These are phyloP conservation scores for Buceros bicornis DNA, from an alignment of 2,797 vertebrate genomes.

Conservation along the genomic window DNA sequence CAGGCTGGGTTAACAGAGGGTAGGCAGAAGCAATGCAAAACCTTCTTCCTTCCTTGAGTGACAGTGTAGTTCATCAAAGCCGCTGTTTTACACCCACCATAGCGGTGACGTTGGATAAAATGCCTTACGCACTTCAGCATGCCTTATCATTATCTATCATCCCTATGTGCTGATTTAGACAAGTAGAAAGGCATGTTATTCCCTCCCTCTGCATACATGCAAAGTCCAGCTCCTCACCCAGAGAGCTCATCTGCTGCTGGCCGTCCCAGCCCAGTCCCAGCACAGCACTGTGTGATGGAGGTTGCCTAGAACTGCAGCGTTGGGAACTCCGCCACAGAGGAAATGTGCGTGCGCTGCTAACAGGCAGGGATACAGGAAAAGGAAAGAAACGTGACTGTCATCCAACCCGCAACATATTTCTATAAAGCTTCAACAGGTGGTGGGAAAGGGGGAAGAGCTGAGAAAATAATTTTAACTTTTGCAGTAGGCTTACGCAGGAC, in stretches of 20 bases:
- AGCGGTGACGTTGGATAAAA: not conserved
- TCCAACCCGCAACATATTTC: not conserved
- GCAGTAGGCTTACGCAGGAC: not conserved
- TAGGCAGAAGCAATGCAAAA: not conserved
- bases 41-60: not conserved
- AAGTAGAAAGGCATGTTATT: not conserved
- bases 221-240: not conserved
- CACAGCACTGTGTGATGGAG: accelerated
- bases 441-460: not conserved
- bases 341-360: not conserved
- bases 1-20: not conserved
- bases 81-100: accelerated
- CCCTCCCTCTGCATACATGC: not conserved
- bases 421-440: not conserved
- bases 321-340: not conserved
- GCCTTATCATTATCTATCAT: not conserved
- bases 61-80: accelerated
- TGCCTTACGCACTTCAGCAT: accelerated
- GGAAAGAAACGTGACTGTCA: not conserved
- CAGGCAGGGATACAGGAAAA: not conserved
- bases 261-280: too few species aligned
- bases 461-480: not conserved
- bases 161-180: not conserved
- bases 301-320: not conserved
- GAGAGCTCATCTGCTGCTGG: not conserved